Conservation (phyloP, 2,888 invertebrate genomes). For the Ectemnius cavifrons region DNA sequence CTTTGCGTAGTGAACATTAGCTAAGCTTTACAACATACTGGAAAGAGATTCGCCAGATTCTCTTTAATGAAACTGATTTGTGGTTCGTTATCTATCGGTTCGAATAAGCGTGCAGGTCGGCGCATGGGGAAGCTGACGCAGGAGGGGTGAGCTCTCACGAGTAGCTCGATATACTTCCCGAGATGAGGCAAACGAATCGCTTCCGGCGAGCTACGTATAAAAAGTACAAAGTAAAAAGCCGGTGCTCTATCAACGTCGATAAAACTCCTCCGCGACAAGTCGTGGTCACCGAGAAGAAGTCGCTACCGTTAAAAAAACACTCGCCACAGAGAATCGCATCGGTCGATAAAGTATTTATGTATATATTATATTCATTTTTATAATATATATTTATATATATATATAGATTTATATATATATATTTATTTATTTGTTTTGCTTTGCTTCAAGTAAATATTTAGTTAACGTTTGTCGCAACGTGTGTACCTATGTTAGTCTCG, state of each 20-base stretch:
- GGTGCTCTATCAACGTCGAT: neutral
- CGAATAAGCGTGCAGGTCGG: neutral
- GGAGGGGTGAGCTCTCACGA: neutral
- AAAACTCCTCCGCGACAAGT: neutral
- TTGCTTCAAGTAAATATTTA: constrained; percentile 70
- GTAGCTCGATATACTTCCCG: constrained; percentile 4
- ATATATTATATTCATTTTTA: constrained; percentile 51
- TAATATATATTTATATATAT: constrained; percentile 46
- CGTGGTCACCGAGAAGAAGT: neutral
- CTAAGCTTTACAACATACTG: no score
- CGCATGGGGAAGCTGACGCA: constrained; percentile 1
- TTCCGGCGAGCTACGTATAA: constrained; percentile 2
- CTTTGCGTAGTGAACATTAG: no score
- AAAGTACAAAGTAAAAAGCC: constrained; percentile 10
- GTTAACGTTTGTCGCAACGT: constrained; percentile 60
- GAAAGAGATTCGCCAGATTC: no score
- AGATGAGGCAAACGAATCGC: neutral
- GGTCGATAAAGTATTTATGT: constrained; percentile 54
- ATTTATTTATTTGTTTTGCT: constrained; percentile 64
- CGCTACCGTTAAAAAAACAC: constrained; percentile 11
- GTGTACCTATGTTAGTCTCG: constrained; percentile 41
- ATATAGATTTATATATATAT: constrained; percentile 53
- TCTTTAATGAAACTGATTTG: no score
- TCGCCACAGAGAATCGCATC: constrained; percentile 61
- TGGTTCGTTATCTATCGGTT: no score